Percentiles rank a stretch among this genome's conserved stretches.
Conservation (phyloP, 2,797 vertebrate species). For the Atherinosoma microstoma region DNA sequence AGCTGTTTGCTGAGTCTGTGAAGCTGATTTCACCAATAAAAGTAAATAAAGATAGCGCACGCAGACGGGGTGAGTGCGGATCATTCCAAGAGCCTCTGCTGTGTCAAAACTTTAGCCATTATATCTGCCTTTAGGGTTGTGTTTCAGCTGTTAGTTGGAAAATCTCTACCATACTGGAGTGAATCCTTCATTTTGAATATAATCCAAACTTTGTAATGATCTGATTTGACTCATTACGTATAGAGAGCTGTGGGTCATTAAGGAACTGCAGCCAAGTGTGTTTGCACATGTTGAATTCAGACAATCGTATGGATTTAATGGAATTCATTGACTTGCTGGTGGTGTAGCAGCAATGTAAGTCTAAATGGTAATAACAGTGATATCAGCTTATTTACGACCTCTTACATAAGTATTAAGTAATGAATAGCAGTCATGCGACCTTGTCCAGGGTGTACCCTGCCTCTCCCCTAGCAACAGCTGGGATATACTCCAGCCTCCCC, state of each 20-base stretch:
- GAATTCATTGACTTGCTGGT: background rate
- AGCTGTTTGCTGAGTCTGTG: slow-evolving; percentile 20
- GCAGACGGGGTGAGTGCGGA: background rate
- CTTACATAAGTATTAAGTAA: too few relatives aligned
- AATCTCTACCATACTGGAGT: background rate
- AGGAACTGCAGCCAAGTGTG: background rate
- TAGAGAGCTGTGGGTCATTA: background rate
- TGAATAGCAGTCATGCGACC: too few relatives aligned
- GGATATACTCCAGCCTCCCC: background rate
- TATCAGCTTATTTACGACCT: background rate
- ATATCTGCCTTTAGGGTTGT: background rate
- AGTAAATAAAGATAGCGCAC: slow-evolving; percentile 10
- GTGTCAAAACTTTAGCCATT: background rate
- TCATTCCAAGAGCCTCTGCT: background rate
- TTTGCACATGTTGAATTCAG: background rate
- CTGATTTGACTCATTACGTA: background rate
- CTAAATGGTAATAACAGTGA: background rate
- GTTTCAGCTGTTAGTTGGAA: background rate
- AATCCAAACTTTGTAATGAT: background rate
- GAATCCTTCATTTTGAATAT: background rate
- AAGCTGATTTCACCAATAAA: background rate
- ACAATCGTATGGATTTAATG: background rate
- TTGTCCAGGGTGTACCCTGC: background rate
- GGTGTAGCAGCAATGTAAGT: background rate
- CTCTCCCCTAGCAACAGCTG: background rate